Base-by-base conservation (phyloP, 2,113 vertebrate genomes). In the Misgurnus anguillicaudatus region DNA sequence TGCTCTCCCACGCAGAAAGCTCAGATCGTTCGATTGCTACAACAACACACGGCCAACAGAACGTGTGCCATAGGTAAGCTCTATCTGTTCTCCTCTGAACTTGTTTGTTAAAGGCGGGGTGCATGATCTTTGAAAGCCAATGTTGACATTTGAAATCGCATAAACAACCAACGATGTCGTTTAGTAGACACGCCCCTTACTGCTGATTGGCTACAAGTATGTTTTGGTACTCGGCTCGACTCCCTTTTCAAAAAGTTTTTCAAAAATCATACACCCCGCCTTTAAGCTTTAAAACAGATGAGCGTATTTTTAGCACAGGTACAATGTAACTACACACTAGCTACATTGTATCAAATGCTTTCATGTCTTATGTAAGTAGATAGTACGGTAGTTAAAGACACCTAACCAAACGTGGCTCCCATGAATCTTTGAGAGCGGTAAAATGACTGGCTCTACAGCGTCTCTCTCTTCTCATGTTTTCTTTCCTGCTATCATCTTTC, bases 1-100 rank as follows among this genome's bases (percentile, higher is more conserved):
- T 99, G 98, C 84, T 98, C 97, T 0, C 98, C 98, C 8, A 99
- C 97, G 0, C 98, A 99, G 87, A 99, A 99, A 86, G 97, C 97
- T 53, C 95, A 94, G 81, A 97, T 99, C 4, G 97, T 96, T 83
- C 90, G 83, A n/a, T 92, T 99, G 55, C 89, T 98, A 9, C 95
- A 96, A 82, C 95, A 94, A 84, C 96, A 96, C 90, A 96, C 96
- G 0, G 92, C 89, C 82, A 95, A 92, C 85, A 95, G 96, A 65
- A 99, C 96, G 0, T 99, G 98, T 57, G 96, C 97, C 79, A 95
- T 99, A 69, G 98, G 98, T 95, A 86, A 92, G 91, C 3, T 0
- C 11, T 17, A 42, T 55, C 31, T 78, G 3, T 75, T 5, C 19
- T 64, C 39, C 7, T 48, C 51, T 14, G 6, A 19, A 19, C 6